Percentiles rank a stretch among this genome's conserved stretches.
Evolutionary conservation across 2,797 vertebrate genomes (phyloP).

Genomic region (Sarcoramphus papa): DNA sequence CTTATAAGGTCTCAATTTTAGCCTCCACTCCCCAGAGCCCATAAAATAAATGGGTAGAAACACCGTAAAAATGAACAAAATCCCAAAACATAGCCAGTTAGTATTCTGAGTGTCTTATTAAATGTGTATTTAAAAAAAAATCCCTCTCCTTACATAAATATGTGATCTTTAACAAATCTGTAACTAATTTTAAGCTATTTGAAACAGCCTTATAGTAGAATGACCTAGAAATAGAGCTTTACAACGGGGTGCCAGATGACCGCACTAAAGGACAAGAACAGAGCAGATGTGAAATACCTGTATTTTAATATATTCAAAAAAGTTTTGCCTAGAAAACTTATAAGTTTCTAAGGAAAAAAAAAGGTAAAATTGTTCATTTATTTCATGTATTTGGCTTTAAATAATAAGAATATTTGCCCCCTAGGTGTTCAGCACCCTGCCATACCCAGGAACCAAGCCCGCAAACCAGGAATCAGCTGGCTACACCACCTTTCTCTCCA

Average conservation of each 20-base stretch:
- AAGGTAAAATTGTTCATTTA: neutral
- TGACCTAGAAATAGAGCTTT: neutral
- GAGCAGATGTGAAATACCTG: neutral
- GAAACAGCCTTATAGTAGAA: neutral
- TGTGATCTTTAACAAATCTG: neutral
- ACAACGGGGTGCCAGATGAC: neutral
- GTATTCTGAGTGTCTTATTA: neutral
- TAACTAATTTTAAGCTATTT: constrained; percentile 17
- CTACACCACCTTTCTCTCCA: neutral
- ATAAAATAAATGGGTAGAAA: constrained; percentile 30
- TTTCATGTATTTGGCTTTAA: neutral
- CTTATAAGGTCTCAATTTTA: neutral
- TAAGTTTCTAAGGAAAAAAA: neutral
- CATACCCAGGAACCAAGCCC: neutral
- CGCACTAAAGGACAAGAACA: neutral
- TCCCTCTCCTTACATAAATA: neutral
- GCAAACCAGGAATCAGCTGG: neutral
- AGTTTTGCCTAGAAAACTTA: neutral
- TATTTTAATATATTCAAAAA: neutral
- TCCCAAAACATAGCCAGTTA: neutral
- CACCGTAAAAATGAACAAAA: neutral
- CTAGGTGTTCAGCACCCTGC: neutral
- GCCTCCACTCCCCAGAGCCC: neutral
- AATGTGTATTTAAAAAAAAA: neutral
- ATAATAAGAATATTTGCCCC: neutral